Percentiles rank a stretch among this genome's conserved stretches.
These are phyloP conservation scores for Dinomys branickii DNA, from an alignment of 2,113 vertebrate species.

Conservation along the genomic window DNA sequence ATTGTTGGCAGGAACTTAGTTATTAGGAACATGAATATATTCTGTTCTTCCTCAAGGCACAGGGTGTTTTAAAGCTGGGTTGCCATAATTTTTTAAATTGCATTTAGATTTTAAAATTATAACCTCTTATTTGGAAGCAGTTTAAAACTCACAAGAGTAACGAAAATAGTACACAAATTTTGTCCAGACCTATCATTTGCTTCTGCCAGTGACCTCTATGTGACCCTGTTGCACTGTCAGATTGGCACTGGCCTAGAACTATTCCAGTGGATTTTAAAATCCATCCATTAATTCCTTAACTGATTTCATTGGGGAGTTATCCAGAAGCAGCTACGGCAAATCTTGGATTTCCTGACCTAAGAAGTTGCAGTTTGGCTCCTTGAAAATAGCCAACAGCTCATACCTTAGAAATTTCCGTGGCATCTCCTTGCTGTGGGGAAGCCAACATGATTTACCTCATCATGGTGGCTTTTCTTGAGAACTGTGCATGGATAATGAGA, in stretches of 20 bases:
- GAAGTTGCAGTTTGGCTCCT: background rate
- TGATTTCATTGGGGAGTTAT: background rate
- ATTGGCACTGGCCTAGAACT: slow-evolving; percentile 20
- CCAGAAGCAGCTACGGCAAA: slow-evolving; percentile 7
- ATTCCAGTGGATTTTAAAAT: slow-evolving; percentile 36
- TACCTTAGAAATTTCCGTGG: background rate
- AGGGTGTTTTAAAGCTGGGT: background rate
- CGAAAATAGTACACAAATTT: background rate
- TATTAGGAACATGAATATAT: background rate
- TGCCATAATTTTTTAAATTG: slow-evolving; percentile 19
- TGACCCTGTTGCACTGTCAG: background rate
- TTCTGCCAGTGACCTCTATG: background rate
- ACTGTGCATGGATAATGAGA: background rate
- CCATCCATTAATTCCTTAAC: slow-evolving; percentile 51
- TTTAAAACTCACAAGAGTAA: background rate
- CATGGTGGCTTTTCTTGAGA: background rate
- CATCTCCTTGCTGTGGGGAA: background rate
- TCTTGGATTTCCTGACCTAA: slow-evolving; percentile 14
- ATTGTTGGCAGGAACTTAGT: background rate
- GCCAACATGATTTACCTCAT: background rate
- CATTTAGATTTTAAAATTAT: slow-evolving; percentile 27
- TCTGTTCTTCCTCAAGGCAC: background rate
- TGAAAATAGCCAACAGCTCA: background rate
- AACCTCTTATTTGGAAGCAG: slow-evolving; percentile 21
- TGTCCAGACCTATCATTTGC: background rate